A percentile compares a stretch with the other conserved stretches of the same genome.
Conservation (phyloP, 30 jellyfish, hydroid and myxozoan species). For the Pseudorhiza aurosa region DNA sequence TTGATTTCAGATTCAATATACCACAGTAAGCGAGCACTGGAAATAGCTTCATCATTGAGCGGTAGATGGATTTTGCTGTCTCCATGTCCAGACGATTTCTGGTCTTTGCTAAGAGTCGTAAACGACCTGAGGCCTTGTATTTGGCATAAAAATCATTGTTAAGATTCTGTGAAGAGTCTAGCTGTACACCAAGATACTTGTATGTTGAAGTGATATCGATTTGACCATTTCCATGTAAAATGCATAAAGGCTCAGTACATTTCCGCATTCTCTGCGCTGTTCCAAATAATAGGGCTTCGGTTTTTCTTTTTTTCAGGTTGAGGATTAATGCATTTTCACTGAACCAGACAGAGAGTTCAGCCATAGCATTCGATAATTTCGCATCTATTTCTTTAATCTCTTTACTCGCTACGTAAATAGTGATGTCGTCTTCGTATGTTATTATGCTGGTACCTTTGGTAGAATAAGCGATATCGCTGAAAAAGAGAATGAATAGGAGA, state of each 20-base stretch:
- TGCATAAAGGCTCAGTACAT: constrained; percentile 62
- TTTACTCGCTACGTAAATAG: constrained; percentile 40
- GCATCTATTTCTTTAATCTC: constrained; percentile 16
- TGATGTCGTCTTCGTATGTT: constrained; percentile 47
- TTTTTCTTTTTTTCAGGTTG: constrained; percentile 58
- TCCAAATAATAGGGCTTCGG: constrained; percentile 73
- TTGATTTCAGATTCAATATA: constrained; percentile 60
- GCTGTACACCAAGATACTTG: constrained; percentile 70
- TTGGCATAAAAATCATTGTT: constrained; percentile 56
- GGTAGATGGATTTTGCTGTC: constrained; percentile 57
- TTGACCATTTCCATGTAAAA: constrained; percentile 53
- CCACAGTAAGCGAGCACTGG: constrained; percentile 70
- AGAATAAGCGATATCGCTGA: constrained; percentile 56
- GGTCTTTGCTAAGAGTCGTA: constrained; percentile 55
- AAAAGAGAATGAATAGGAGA: constrained; percentile 55
- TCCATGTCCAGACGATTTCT: constrained; percentile 54
- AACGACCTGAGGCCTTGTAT: constrained; percentile 78
- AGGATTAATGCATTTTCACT: constrained; percentile 39
- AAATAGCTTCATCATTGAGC: constrained; percentile 65
- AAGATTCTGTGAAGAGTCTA: constrained; percentile 65
- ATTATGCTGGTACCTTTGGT: constrained; percentile 70
- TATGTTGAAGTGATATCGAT: constrained; percentile 58
- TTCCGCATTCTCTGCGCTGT: constrained; percentile 54
- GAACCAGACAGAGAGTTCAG: constrained; percentile 55
- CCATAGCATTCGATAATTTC: constrained; percentile 35